Percentiles rank a stretch among this genome's conserved stretches.
Conservation (phyloP, 35 echinoderm and acorn worm genomes). For the Acanthaster planci region DNA sequence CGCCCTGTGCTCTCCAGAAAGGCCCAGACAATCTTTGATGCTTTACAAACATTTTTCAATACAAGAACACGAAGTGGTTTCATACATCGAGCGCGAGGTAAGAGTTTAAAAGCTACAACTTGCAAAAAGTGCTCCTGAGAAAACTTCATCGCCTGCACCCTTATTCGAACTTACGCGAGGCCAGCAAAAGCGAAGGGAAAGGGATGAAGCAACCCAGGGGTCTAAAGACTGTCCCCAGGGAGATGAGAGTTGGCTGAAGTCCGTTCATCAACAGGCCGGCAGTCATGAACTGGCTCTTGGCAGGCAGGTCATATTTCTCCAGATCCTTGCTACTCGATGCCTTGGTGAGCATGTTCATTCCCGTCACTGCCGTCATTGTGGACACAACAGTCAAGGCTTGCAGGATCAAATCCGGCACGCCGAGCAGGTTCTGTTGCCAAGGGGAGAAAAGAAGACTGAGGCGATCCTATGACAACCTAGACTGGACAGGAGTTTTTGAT, state of each 20-base stretch:
- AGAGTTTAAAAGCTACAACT: no score
- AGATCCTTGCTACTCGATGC: background rate
- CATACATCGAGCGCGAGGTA: no score
- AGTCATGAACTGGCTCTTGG: background rate
- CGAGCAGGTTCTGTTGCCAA: background rate
- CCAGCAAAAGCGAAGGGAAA: background rate
- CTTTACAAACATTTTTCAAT: no score
- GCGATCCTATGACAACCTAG: background rate
- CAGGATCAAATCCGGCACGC: background rate
- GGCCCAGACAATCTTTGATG: no score
- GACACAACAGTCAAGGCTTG: background rate
- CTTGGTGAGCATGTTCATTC: constrained; percentile 18
- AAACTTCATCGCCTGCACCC: no score
- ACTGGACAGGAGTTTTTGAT: background rate
- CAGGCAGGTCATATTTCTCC: constrained; percentile 15
- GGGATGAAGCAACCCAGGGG: background rate
- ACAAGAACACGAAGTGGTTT: no score
- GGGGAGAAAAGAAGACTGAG: background rate
- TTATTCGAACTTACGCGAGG: constrained; percentile 15
- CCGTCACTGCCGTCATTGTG: constrained; percentile 24
- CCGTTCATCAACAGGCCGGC: background rate
- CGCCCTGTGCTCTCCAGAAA: no score
- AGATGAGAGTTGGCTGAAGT: background rate
- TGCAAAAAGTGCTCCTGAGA: no score
- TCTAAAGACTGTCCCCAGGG: background rate